Base-by-base conservation (phyloP, 1,140 invertebrate species). In the Magallana angulata region DNA sequence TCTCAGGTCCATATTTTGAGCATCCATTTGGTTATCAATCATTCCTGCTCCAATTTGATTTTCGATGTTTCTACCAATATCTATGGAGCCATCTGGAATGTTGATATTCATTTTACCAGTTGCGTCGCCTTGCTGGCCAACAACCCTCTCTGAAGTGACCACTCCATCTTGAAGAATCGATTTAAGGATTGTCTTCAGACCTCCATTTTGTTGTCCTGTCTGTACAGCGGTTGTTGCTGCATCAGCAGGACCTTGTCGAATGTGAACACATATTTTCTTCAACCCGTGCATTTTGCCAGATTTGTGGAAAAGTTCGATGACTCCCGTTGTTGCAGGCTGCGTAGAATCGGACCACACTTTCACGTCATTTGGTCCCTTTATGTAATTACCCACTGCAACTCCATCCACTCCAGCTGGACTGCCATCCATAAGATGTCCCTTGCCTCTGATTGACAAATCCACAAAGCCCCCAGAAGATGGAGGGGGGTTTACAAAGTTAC, bases 201-300 rank as follows among this genome's bases (percentile, higher is more conserved):
- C 68, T 4, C 24, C 68, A 76, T 18, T 24, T 3, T 18, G 68
- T 76, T 76, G 6, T 4, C 24, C 68, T 76, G 2, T 36, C 68
- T 76, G 18, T 8, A 12, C 24, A 8, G 24, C 7, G 14, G 9
- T 8, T 36, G 68, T 9, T 11, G 68, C 9, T 8, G 9, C 68
- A 30, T 76, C 18, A 30, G 24, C 18, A 11, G 68, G 68, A 36
- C 68, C 24, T 9, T 76, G 18, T 12, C 36, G 68, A 76, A 76
- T 76, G 24, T 76, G 24, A 76, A 76, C 68, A 76, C 68, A 30
- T 36, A 76, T 76, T 76, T 76, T 76, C 24, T 76, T 76, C 24
- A 76, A 36, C 24, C 68, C 68, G 0, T 76, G 24, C 24, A 30
- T 5, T 76, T 76, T 76, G 24, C 68, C 68, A 30, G 68, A 76